Base-by-base conservation (phyloP, 2,888 invertebrate species). In the Taphrorychus bicolor region DNA sequence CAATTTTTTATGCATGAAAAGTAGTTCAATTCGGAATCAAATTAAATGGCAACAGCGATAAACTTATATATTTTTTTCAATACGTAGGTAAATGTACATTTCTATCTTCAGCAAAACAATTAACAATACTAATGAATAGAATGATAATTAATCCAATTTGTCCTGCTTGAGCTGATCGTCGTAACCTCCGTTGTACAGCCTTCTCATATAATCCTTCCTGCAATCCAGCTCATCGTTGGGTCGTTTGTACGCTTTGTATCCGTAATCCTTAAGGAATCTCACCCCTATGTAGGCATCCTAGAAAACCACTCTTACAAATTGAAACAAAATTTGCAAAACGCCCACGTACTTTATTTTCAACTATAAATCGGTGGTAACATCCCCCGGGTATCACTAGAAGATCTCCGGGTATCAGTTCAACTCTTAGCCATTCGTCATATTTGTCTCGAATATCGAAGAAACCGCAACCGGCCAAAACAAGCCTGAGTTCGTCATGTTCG, bases 401-500 rank as follows among this genome's bases (percentile, higher is more conserved):
- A 83, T 97, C 97, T 0, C 95, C 95, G 0, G 90, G 85, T 0
- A 82, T 81, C 0, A 95, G 91, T 72, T 89, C 86, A 62, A 98
- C 93, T 45, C 97, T 89, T 73, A 98, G 91, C 97, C 97, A 98
- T 70, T 89, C 85, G 76, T 97, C 96, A 11, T 87, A 79, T 0
- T 79, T 83, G 75, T 95, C 93, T 14, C 97, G 85, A 1, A 97
- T 94, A 82, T 98, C 97, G 80, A 97, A 97, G 81, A 96, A 98
- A 0, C 96, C 97, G 0, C 91, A 91, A 0, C 95, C 95, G 51
- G 91, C 92, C 32, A 93, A 77, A 14, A 95, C 87, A 22, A 94
- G 87, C 74, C 97, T 89, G 70, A 97, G 94, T 82, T 97, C 97
- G 78, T 97, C 97, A 82, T 97, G 96, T 0, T 91, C 90, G 76